Conservation (phyloP, 2,888 invertebrate species). For the Patella pellucida region DNA sequence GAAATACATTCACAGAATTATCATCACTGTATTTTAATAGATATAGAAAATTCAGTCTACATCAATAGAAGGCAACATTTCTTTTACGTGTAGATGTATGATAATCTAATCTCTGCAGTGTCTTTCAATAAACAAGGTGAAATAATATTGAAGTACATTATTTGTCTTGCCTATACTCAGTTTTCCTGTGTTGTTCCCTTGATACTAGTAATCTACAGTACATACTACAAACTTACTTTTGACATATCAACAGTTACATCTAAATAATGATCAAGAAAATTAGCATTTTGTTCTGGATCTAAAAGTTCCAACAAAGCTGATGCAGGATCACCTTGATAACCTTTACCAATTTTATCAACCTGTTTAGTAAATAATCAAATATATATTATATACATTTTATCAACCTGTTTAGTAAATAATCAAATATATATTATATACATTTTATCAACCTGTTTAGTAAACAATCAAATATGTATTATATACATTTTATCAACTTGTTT, state of each 20-base stretch:
- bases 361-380: constrained; percentile 36
- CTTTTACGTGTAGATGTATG: constrained; percentile 4
- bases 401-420: too few relatives aligned
- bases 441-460: too few relatives aligned
- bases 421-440: too few relatives aligned
- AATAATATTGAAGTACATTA: not conserved
- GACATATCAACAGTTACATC: constrained; percentile 98
- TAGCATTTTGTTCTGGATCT: constrained; percentile 98
- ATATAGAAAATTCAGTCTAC: too few relatives aligned
- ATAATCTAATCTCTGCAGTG: not conserved
- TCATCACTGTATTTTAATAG: too few relatives aligned
- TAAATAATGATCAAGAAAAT: constrained; percentile 98
- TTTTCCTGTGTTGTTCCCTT: not conserved
- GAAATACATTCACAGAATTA: constrained; percentile 10
- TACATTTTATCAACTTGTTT: too few relatives aligned
- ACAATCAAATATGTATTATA: too few relatives aligned
- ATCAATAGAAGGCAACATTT: not conserved
- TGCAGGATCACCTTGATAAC: constrained; percentile 95
- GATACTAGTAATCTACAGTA: not conserved
- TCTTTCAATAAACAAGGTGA: not conserved
- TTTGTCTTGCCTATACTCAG: not conserved
- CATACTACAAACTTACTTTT: constrained; percentile 73
- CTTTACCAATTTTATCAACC: constrained; percentile 79
- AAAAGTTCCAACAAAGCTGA: constrained; percentile 95
- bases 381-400: too few relatives aligned